Conservation (phyloP, 2,888 invertebrate species). For the Coelinius sp. region DNA sequence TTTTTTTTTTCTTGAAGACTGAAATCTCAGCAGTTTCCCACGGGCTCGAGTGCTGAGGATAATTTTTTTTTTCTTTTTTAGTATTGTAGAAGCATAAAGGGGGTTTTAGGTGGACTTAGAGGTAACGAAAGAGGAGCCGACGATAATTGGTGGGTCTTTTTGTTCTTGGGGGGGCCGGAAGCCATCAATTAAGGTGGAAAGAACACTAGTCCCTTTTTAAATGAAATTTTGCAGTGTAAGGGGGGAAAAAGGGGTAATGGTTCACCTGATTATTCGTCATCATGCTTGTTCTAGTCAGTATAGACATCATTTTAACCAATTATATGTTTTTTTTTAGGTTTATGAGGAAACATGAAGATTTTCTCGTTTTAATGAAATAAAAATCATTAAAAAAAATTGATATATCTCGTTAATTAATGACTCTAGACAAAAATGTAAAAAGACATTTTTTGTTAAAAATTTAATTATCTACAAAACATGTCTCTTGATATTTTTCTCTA, state of each 20-base stretch:
- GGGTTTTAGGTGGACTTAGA: conserved; percentile 45
- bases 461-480: too few species aligned
- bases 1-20: too few species aligned
- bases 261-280: not conserved
- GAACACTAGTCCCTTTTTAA: not conserved
- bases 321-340: not conserved
- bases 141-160: conserved; percentile 55
- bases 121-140: conserved; percentile 45
- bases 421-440: too few species aligned
- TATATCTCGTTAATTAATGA: too few species aligned
- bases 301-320: not conserved
- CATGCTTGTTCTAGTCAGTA: not conserved
- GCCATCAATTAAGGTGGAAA: conserved; percentile 53
- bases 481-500: too few species aligned
- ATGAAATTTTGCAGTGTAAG: not conserved
- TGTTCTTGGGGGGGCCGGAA: conserved; percentile 51
- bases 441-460: too few species aligned
- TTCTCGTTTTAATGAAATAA: too few species aligned
- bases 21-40: conserved; percentile 9
- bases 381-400: too few species aligned
- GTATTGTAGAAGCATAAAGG: conserved; percentile 18
- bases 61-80: not conserved
- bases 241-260: not conserved
- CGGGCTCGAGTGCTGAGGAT: conserved; percentile 1
- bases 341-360: too few species aligned